Base-by-base conservation (phyloP, 2,888 invertebrate genomes). In the Cryptocheilus praepositus region DNA sequence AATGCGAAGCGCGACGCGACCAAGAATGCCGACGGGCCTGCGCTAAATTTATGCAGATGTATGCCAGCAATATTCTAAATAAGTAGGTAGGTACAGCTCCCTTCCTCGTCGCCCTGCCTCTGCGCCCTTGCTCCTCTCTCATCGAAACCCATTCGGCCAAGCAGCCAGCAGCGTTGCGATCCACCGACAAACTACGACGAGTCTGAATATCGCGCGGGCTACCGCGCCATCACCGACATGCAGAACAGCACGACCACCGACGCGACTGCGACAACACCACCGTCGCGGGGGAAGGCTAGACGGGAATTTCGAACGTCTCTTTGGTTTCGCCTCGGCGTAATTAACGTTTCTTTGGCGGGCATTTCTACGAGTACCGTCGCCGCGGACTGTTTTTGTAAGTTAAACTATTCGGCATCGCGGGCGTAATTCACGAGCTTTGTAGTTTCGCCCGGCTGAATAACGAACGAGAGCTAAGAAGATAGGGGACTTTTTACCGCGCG, bases 41-140 rank as follows among this genome's bases (percentile, higher is more conserved):
- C 74, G 77, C 83, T 80, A 81, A 87, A 88, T 88, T 86, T 87
- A 88, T 88, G 88, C 88, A 88, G 86, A 88, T 88, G 84, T 83
- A 88, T 88, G 88, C 88, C 81, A 75, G 82, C 87, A 86, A 88
- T 88, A 87, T 88, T 88, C 86, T 86, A 88, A 88, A 88, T 88
- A 88, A 88, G 88, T 87, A 86, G 86, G 82, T 83, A 80, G 73
- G 75, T 78, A 75, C 77, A 74, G 36, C 36, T 71, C 76, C 72
- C 46, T 73, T 76, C 69, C 69, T 44, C 44, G 25, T 62, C 28
- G 3, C 53, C 53, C 16, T 51, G 54, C 60, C 5, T 28, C 25
- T 52, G 43, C 51, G 58, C 59, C 56, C 54, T 45, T 28, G 16
- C 36, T 60, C 51, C 60, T 54, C 28, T 25, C 25, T 5, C 55